Conservation (phyloP, 2,113 vertebrate genomes). For the Anarhynchus alexandrinus region DNA sequence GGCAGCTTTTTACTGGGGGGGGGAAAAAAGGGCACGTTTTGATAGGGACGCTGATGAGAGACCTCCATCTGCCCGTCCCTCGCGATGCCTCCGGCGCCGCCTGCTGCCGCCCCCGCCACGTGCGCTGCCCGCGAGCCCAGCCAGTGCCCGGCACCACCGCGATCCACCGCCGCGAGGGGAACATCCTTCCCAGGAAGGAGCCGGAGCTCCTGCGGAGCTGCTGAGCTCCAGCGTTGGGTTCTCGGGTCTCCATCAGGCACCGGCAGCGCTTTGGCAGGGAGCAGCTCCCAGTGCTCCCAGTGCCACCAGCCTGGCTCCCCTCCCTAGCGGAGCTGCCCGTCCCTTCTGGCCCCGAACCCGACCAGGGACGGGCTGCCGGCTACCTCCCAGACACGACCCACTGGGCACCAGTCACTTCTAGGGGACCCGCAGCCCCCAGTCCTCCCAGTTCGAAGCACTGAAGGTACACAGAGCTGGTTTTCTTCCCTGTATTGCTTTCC, state of each 20-base stretch:
- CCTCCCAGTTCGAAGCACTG: fast-evolving
- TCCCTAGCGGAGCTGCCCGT: too few species aligned
- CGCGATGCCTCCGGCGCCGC: background rate
- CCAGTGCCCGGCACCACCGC: background rate
- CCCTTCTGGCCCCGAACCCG: background rate
- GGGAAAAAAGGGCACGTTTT: background rate
- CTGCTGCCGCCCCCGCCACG: background rate
- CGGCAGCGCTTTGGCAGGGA: background rate
- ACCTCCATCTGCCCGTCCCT: background rate
- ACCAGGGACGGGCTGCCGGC: background rate
- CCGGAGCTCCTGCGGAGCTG: background rate
- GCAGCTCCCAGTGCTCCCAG: background rate
- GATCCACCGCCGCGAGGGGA: background rate
- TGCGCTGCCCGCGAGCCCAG: background rate
- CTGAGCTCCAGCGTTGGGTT: background rate
- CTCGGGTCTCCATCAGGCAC: background rate
- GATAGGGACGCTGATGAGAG: background rate
- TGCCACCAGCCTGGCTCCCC: background rate
- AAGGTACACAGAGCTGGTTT: too few species aligned
- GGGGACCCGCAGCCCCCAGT: background rate
- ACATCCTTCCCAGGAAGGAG: background rate
- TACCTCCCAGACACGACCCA: background rate
- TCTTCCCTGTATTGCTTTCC: background rate
- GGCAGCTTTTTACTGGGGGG: background rate
- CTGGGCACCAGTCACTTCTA: background rate